Evolutionary conservation across 2,888 invertebrate genomes (phyloP), one percentile per base, ranked within the genome.

Genomic region (Drepana falcataria): DNA sequence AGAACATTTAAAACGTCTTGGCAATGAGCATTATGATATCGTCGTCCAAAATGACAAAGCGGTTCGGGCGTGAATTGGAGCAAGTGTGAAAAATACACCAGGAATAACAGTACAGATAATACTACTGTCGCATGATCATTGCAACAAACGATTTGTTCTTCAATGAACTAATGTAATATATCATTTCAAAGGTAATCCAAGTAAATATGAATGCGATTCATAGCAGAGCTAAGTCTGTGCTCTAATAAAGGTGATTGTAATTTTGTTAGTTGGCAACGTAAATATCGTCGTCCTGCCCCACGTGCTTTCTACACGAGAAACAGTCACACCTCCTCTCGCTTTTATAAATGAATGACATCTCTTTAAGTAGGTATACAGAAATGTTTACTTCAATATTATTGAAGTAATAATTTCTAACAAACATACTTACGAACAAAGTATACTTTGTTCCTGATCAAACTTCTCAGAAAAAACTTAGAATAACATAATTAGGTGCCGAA

Each of bases 281-380:
- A 53, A 56, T 51, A 55, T 61, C 63, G 61, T 75, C 73, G 81
- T 79, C 83, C 82, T 81, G 76, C 79, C 79, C 77, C 82, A 81
- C 75, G 73, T 74, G 73, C 61, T 68, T 35, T 37, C 53, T 60
- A 73, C 75, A 76, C 79, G 77, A 76, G 59, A 67, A 53, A 52
- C 61, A 55, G 69, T 67, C 72, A 71, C 66, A 70, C 71, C 71
- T 65, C 63, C 64, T 48, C 21, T 21, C 21, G 1, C 21, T 21
- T 21, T 21, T 21, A 21, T 21, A 21, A 21, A 21, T 21, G 21
- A 21, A 21, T 21, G 21, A 21, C 21, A 21, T 21, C 21, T 21
- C 21, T 21, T 21, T 1, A 21, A 21, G 21, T n/a, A n/a, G n/a
- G n/a, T 21, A 21, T 21, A 21, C 21, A 21, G 21, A 21, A 21